phyloP scores from a whole-genome alignment of 2,888 invertebrate genomes.

The Pimpla rufipes region DNA sequence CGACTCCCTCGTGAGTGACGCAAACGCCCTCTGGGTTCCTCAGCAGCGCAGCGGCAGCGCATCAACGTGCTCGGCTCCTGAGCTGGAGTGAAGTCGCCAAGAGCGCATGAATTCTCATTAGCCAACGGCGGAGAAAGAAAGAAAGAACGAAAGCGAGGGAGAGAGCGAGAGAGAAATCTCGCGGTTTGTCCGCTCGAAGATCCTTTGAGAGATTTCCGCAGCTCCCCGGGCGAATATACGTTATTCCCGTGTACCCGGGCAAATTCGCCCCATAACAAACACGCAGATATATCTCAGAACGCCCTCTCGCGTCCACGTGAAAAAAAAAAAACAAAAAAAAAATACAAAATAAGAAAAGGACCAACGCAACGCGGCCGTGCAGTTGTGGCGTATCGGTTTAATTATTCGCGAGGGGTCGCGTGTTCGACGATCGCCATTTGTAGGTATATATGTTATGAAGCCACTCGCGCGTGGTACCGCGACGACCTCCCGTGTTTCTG shows the following conservation, averaged over 20 bases:
- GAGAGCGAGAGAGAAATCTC: conserved; percentile 56
- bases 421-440: conserved; percentile 26
- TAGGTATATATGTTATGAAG: conserved; percentile 16
- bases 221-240: conserved; percentile 49
- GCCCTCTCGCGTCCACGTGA: conserved; percentile 11
- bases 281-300: conserved; percentile 34
- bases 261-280: conserved; percentile 46
- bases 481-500: conserved; percentile 11
- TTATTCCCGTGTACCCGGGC: conserved; percentile 41
- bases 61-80: conserved; percentile 35
- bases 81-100: conserved; percentile 28
- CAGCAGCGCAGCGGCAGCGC: background rate
- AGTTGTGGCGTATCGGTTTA: conserved; percentile 14
- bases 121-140: conserved; percentile 66
- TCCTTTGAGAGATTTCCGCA: conserved; percentile 68
- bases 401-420: conserved; percentile 26
- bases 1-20: background rate
- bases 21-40: conserved; percentile 12
- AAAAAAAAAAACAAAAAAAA: conserved; percentile 30
- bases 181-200: conserved; percentile 64
- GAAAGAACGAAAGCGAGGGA: conserved; percentile 44
- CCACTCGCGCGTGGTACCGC: conserved; percentile 9
- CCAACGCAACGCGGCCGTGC: background rate
- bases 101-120: conserved; percentile 72
- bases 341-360: too few relatives aligned